These are phyloP conservation scores for Antheraea yamamai DNA, from an alignment of 2,888 invertebrate species.

Conservation along the genomic window DNA sequence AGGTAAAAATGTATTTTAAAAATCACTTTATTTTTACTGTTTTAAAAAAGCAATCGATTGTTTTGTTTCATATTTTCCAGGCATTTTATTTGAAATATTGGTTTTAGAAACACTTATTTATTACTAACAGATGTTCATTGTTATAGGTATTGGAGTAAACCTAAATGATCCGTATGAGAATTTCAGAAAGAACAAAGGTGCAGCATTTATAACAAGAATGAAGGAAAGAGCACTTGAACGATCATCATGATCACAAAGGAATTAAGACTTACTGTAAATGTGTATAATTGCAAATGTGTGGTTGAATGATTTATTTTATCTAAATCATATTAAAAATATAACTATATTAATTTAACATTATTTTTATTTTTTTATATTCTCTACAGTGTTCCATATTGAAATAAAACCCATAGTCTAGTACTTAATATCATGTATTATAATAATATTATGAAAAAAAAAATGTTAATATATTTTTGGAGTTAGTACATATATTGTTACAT, in stretches of 20 bases:
- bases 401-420: neutral
- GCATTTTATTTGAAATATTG: no score
- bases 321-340: constrained; percentile 74
- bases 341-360: constrained; percentile 59
- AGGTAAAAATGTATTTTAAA: constrained; percentile 56
- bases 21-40: no score
- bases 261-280: constrained; percentile 60
- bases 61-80: no score
- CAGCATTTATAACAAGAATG: constrained; percentile 97
- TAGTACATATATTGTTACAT: neutral
- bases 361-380: constrained; percentile 32
- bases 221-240: constrained; percentile 92
- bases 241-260: constrained; percentile 66
- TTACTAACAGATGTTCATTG: constrained; percentile 16
- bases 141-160: constrained; percentile 93
- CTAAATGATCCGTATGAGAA: constrained; percentile 98
- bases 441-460: neutral
- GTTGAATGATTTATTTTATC: constrained; percentile 76
- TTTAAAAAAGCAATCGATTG: no score
- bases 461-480: neutral
- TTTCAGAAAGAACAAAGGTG: constrained; percentile 97
- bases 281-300: constrained; percentile 71
- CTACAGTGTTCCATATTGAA: neutral
- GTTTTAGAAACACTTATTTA: neutral
- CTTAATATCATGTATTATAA: neutral